phyloP scores from a whole-genome alignment of 1,140 invertebrate species.

The Holotrichia oblita region DNA sequence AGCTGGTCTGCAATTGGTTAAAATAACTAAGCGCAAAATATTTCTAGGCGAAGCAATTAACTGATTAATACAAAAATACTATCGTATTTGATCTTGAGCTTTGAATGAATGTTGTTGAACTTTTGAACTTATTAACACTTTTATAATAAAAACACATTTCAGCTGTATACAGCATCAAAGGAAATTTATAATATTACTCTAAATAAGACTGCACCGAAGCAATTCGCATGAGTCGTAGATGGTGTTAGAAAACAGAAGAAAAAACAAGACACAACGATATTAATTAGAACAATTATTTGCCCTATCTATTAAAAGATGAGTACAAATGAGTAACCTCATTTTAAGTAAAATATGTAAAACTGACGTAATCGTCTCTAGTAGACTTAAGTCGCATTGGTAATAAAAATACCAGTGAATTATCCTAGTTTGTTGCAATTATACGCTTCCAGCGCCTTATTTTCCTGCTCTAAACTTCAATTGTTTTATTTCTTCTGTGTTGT shows the following conservation, averaged over 20 bases:
- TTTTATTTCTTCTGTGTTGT: not conserved
- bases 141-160: not conserved
- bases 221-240: not conserved
- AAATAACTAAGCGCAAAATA: not conserved
- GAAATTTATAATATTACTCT: not conserved
- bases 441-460: not conserved
- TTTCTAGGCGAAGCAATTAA: not conserved
- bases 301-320: constrained; percentile 16
- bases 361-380: constrained; percentile 36
- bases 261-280: not conserved
- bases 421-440: constrained; percentile 28
- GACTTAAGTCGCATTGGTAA: constrained; percentile 20
- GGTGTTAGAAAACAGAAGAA: not conserved
- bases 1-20: not conserved
- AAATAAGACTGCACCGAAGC: not conserved
- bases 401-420: constrained; percentile 41
- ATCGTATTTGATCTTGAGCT: constrained; percentile 28
- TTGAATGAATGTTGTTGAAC: constrained; percentile 15
- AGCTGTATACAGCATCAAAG: not conserved
- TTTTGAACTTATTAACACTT: constrained; percentile 22
- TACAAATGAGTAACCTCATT: constrained; percentile 34
- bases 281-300: constrained; percentile 34
- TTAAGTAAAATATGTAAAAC: constrained; percentile 42
- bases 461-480: not conserved
- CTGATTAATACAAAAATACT: not conserved